Evolutionary conservation across 2,888 invertebrate species (phyloP), one percentile per base, ranked within the genome.

Genomic region (Leptopterna dolabrata): DNA sequence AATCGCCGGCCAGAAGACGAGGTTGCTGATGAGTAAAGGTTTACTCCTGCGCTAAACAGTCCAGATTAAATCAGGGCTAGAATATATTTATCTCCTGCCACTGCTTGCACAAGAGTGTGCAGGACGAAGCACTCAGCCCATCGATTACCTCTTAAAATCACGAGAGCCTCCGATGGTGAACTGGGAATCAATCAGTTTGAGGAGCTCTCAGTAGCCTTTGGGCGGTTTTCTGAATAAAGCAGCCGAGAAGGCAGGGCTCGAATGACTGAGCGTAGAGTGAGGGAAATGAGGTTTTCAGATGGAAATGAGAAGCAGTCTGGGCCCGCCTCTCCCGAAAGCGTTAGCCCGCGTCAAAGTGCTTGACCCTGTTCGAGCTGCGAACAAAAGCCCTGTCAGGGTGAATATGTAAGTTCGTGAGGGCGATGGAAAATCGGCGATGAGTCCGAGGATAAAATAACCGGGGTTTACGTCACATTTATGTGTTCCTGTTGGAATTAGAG

Each of bases 231-330:
- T 0, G 13, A 63, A 63, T 63, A 63, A 63, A 27, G 63, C 63
- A 63, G 63, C 24, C 19, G 27, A 63, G 63, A 63, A 63, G 19
- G 24, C 9, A 16, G 63, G 13, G 3, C n/a, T 19, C 19, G 19
- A 63, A 27, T 11, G 63, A 24, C 19, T 24, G 63, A 24, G 63
- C 27, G 63, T 19, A 1, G 41, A 29, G 73, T n/a, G 16, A 14
- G 14, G 73, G 73, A 73, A 73, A 73, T 30, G 73, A 73, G 41
- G 73, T 73, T 73, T 73, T 41, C 73, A 36, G 73, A 73, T 73
- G 73, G 73, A 73, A 73, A 73, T 73, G 73, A 73, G 73, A 73
- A 73, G 30, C 73, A 30, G 73, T n/a, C 63, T 63, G 24, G 0
- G 63, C 63, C 7, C 63, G 63, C 63, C 24, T 63, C 63, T 24